A percentile compares a stretch with the other conserved stretches of the same genome.
Conservation (phyloP, 2,113 vertebrate genomes). For the Corythoichthys intestinalis region DNA sequence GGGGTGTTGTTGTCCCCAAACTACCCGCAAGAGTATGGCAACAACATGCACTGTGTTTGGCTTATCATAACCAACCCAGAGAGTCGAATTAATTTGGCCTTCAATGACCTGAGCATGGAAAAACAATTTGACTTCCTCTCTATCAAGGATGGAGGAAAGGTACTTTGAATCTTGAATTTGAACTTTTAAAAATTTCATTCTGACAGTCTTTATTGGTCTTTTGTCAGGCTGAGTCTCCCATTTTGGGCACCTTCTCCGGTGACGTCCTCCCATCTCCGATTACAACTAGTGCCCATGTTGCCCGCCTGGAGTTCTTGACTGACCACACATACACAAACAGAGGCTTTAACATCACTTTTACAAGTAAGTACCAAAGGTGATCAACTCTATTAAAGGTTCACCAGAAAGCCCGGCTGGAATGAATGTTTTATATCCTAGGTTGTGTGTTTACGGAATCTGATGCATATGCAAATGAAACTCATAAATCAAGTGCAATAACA, state of each 20-base stretch:
- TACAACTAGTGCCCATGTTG: constrained; percentile 91
- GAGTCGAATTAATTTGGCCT: constrained; percentile 95
- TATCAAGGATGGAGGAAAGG: constrained; percentile 89
- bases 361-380: constrained; percentile 78
- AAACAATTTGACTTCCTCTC: constrained; percentile 98
- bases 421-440: constrained; percentile 12
- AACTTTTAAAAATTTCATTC: neutral
- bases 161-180: constrained; percentile 19
- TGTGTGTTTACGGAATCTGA: neutral
- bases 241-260: constrained; percentile 93
- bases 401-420: constrained; percentile 5
- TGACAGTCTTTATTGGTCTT: constrained; percentile 13
- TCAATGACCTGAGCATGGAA: constrained; percentile 99
- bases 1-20: constrained; percentile 92
- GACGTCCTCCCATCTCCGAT: constrained; percentile 89
- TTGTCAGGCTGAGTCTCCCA: constrained; percentile 82
- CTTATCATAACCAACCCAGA: constrained; percentile 91
- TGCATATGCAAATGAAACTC: constrained; percentile 9
- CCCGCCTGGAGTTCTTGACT: constrained; percentile 94
- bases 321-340: constrained; percentile 97
- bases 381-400: constrained; percentile 20
- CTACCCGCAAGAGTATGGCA: constrained; percentile 96
- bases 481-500: constrained; percentile 40
- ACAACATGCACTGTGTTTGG: constrained; percentile 98
- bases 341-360: constrained; percentile 98